phyloP scores from a whole-genome alignment of 2,797 vertebrate species.

The Oceanodroma leucorhoa region DNA sequence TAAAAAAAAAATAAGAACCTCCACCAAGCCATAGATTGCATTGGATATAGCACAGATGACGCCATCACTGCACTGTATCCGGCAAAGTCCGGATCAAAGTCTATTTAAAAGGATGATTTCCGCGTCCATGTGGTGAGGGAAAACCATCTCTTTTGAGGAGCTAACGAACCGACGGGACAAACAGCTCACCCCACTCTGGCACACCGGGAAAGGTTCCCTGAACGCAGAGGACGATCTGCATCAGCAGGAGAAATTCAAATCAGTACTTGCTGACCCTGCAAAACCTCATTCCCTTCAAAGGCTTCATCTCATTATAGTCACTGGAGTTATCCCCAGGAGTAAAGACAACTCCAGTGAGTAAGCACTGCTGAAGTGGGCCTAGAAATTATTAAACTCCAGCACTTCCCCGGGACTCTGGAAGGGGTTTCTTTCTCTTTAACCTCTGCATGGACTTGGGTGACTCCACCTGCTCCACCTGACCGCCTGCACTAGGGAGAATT shows the following conservation, averaged over 20 bases:
- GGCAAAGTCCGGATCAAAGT: background rate
- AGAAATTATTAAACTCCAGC: background rate
- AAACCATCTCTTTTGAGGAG: background rate
- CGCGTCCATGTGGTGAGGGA: background rate
- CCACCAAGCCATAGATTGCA: background rate
- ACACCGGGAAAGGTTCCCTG: accelerated
- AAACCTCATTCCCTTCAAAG: background rate
- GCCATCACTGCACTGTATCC: accelerated
- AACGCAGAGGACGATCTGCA: background rate
- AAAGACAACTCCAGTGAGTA: background rate
- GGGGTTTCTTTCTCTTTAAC: background rate
- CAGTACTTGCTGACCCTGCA: background rate
- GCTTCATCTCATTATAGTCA: background rate
- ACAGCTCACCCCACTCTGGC: background rate
- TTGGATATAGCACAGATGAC: background rate
- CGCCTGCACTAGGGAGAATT: background rate
- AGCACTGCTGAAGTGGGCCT: background rate
- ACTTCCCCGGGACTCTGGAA: background rate
- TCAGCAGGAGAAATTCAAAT: background rate
- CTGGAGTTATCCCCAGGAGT: background rate
- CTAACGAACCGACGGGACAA: accelerated
- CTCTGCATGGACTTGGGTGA: background rate
- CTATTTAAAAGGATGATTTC: background rate
- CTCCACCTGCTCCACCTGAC: background rate
- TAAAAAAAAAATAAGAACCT: background rate